These are phyloP conservation scores for Fistularia commersonii DNA, from an alignment of 2,797 vertebrate species.

Conservation along the genomic window DNA sequence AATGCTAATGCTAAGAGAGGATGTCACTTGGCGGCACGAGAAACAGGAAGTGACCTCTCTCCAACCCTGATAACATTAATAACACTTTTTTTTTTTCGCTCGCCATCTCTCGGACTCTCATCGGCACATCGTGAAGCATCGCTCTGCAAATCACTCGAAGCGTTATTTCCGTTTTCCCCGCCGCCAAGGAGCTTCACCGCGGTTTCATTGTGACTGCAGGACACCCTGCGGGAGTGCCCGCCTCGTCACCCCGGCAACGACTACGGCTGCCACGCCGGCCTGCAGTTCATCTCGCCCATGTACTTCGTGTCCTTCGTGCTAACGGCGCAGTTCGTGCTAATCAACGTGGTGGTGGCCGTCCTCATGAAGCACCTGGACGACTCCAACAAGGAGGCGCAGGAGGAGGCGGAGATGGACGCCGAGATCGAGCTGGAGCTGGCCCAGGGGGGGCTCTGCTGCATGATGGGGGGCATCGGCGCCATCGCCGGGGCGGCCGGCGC, in stretches of 20 bases:
- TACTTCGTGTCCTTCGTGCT: constrained; percentile 98
- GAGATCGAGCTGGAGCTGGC: constrained; percentile 91
- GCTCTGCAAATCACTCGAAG: no score
- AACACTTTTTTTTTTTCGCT: no score
- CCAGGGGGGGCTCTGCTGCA: constrained; percentile 83
- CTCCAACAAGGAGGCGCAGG: constrained; percentile 94
- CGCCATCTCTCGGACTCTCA: no score
- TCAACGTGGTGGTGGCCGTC: constrained; percentile 96
- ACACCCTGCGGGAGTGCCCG: constrained; percentile 63
- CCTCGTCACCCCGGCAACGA: constrained; percentile 75
- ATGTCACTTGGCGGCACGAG: no score
- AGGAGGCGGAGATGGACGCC: constrained; percentile 93
- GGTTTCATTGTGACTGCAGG: constrained; percentile 26
- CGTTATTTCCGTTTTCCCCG: no score
- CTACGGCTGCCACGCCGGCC: constrained; percentile 86
- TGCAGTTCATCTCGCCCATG: constrained; percentile 93
- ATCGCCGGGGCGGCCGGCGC: constrained; percentile 62
- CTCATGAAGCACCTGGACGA: constrained; percentile 90
- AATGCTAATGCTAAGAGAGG: no score
- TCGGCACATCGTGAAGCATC: no score
- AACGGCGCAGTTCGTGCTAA: constrained; percentile 94
- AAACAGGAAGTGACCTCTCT: no score
- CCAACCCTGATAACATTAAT: no score
- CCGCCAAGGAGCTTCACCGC: no score
- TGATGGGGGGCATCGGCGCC: constrained; percentile 68